Conservation (phyloP, 2,113 vertebrate species). For the Pygathrix nemaeus region DNA sequence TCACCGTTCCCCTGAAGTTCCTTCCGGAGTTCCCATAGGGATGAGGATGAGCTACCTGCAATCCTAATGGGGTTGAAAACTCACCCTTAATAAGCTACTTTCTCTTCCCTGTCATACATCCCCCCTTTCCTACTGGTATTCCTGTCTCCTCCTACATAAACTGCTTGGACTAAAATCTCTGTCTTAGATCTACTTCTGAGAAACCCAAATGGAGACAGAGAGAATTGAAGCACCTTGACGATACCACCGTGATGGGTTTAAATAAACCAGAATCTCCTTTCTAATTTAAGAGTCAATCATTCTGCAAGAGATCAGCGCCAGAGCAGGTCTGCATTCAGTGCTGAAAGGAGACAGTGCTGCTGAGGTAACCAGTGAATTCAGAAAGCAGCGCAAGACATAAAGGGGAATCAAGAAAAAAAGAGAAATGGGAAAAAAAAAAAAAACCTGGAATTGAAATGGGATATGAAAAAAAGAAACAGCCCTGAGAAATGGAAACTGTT, state of each 20-base stretch:
- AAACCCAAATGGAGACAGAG: background rate
- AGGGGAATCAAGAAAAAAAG: background rate
- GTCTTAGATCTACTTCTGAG: background rate
- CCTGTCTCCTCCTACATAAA: background rate
- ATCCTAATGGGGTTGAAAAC: background rate
- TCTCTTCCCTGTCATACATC: background rate
- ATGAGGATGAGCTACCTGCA: background rate
- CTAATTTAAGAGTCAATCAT: background rate
- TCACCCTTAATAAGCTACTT: background rate
- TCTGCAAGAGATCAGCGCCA: background rate
- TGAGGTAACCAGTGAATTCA: background rate
- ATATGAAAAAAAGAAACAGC: slow-evolving; percentile 59
- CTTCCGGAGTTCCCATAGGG: background rate
- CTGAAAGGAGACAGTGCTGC: background rate
- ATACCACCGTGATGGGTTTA: background rate
- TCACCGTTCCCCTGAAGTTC: background rate
- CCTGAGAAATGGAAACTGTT: background rate
- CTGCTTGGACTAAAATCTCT: background rate
- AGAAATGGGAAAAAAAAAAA: background rate
- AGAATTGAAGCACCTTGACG: background rate
- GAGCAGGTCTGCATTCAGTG: background rate
- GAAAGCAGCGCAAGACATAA: background rate
- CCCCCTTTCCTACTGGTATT: accelerated
- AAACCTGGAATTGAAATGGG: slow-evolving; percentile 56
- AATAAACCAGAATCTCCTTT: background rate